These are phyloP conservation scores for Chromoteleia sp. DNA, from an alignment of 2,888 invertebrate genomes.

Conservation along the genomic window DNA sequence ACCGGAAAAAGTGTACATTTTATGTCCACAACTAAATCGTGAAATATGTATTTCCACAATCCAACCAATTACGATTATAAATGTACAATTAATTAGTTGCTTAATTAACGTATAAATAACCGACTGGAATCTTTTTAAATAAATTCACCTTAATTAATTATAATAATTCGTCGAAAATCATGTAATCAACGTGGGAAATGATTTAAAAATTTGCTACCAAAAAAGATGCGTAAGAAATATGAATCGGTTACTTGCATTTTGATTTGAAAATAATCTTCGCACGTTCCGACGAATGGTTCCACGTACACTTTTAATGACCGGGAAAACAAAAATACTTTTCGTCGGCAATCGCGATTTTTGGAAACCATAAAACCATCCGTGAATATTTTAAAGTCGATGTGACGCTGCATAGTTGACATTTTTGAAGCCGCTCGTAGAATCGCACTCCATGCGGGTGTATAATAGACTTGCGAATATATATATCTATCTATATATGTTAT, in stretches of 20 bases:
- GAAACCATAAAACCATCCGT: background rate
- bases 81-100: slow-evolving; percentile 1
- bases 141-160: background rate
- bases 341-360: too few relatives aligned
- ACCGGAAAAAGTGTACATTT: background rate
- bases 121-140: background rate
- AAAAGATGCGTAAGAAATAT: too few relatives aligned
- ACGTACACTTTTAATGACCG: too few relatives aligned
- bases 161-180: background rate
- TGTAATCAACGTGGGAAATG: background rate
- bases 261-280: too few relatives aligned
- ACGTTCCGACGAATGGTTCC: too few relatives aligned
- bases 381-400: slow-evolving; percentile 39
- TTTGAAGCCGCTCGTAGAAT: slow-evolving; percentile 45
- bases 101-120: background rate
- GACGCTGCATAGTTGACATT: slow-evolving; percentile 48
- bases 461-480: slow-evolving; percentile 48
- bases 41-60: background rate
- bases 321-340: too few relatives aligned
- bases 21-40: background rate
- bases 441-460: slow-evolving; percentile 48
- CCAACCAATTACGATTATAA: slow-evolving; percentile 13
- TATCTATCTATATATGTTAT: too few relatives aligned
- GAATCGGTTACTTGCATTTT: too few relatives aligned
- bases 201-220: too few relatives aligned